Conservation (phyloP, 2,797 vertebrate species). For the Epinephelus coioides region DNA sequence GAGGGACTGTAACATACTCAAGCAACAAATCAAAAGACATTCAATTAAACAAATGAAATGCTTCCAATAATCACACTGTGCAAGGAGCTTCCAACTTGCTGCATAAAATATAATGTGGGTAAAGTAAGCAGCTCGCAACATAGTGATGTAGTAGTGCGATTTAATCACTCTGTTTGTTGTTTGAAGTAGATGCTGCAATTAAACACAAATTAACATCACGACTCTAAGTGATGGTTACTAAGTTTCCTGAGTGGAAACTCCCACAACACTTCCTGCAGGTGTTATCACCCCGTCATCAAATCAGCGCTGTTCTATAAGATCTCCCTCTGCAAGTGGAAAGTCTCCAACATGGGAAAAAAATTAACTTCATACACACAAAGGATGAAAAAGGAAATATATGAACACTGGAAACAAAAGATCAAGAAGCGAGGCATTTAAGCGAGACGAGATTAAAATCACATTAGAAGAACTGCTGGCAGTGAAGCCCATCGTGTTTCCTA, state of each 20-base stretch:
- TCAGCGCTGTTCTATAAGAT: neutral
- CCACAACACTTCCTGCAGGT: neutral
- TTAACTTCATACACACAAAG: neutral
- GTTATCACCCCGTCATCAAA: neutral
- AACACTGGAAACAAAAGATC: neutral
- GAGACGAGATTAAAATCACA: conserved; percentile 23
- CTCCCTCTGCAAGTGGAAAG: neutral
- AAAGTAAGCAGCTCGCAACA: conserved; percentile 7
- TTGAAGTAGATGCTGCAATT: conserved; percentile 22
- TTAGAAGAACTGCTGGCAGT: conserved; percentile 10
- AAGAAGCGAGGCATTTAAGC: neutral
- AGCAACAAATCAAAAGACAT: neutral
- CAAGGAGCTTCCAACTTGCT: neutral
- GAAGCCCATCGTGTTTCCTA: conserved; percentile 17
- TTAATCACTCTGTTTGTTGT: conserved; percentile 10
- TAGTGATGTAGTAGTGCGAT: neutral
- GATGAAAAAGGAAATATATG: neutral
- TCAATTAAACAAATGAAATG: neutral
- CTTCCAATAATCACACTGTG: neutral
- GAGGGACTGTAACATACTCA: neutral
- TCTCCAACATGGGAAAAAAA: neutral
- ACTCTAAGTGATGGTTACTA: neutral
- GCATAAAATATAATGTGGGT: neutral
- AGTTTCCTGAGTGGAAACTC: conserved; percentile 10
- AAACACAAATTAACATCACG: conserved; percentile 9